Evolutionary conservation across 2,888 invertebrate species (phyloP), one percentile per base, ranked within the genome.

Genomic region (Nowickia ferox): DNA sequence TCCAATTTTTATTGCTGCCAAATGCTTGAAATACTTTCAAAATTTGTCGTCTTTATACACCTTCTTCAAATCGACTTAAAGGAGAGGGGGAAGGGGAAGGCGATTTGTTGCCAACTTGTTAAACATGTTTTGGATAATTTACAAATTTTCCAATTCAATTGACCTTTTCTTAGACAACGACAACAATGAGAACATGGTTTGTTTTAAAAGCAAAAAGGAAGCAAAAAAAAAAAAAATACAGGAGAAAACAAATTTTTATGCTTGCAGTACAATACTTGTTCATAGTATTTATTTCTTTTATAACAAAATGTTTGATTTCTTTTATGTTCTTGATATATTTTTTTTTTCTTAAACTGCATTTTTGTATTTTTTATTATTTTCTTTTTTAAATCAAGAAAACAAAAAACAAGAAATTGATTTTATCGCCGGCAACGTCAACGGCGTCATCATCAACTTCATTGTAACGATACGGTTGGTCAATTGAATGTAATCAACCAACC

Each of bases 121-220:
- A 48, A 78, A 83, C 71, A 75, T 59, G n/a, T 61, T 86, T 79
- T 76, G 68, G 75, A 57, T 53, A 86, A 86, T 76, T 86, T 75
- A 68, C 71, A 86, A 86, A 86, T 86, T 86, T 86, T 86, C 83
- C 86, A 80, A 86, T 76, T 83, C 76, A 86, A 83, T 86, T 86
- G 86, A 83, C 71, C 66, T 86, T 86, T 83, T 86, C 86, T 86
- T 83, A 72, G 40, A 63, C 63, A 71, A 71, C 63, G 51, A 51
- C 65, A 63, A 74, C 63, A 55, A 72, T 19, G 61, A 71, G 30
- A 57, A 61, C 74, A 75, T 53, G 66, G 19, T 74, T 81, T 81
- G 66, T 81, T 69, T 75, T 68, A 79, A 72, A 71, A 63, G 79
- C 51, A 65, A 65, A 53, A 38, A 48, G 22, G 8, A 59, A 38